Conservation (phyloP, 2,888 invertebrate genomes). For the Oscheius onirici region DNA sequence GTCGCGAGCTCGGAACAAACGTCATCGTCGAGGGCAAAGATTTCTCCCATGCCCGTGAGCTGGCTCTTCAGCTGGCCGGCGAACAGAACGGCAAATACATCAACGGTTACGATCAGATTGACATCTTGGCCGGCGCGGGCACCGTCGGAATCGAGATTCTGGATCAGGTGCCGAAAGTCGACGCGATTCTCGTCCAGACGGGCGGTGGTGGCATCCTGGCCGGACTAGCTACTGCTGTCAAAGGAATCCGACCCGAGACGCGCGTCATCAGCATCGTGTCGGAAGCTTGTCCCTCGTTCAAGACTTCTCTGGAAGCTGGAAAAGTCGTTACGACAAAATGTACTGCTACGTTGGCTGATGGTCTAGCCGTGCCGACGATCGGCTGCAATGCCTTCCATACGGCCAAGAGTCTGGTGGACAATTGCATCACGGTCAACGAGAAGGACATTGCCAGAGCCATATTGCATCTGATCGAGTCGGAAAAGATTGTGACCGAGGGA, state of each 20-base stretch:
- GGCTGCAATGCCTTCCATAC: conserved; percentile 86
- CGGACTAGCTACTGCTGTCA: conserved; percentile 87
- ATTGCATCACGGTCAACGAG: conserved; percentile 70
- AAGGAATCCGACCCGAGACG: conserved; percentile 83
- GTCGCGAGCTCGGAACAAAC: conserved; percentile 84
- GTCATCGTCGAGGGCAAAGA: conserved; percentile 82
- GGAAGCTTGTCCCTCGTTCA: conserved; percentile 87
- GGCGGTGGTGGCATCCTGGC: conserved; percentile 91
- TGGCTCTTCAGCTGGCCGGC: conserved; percentile 82
- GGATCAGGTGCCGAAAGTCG: conserved; percentile 77
- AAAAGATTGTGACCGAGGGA: conserved; percentile 84
- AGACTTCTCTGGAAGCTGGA: conserved; percentile 79
- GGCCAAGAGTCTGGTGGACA: conserved; percentile 79
- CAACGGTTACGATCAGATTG: conserved; percentile 84
- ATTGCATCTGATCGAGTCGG: conserved; percentile 72
- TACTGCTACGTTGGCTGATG: conserved; percentile 85
- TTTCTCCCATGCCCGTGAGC: conserved; percentile 77
- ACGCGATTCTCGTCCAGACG: conserved; percentile 88
- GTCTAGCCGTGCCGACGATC: conserved; percentile 85
- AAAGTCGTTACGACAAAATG: conserved; percentile 80
- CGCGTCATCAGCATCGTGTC: conserved; percentile 90
- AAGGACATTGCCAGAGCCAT: conserved; percentile 75
- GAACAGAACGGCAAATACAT: conserved; percentile 75
- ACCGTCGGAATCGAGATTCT: conserved; percentile 88
- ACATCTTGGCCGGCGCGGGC: conserved; percentile 93